Evolutionary conservation across 1,140 invertebrate species (phyloP).

Genomic region (Drosophila tropicalis): DNA sequence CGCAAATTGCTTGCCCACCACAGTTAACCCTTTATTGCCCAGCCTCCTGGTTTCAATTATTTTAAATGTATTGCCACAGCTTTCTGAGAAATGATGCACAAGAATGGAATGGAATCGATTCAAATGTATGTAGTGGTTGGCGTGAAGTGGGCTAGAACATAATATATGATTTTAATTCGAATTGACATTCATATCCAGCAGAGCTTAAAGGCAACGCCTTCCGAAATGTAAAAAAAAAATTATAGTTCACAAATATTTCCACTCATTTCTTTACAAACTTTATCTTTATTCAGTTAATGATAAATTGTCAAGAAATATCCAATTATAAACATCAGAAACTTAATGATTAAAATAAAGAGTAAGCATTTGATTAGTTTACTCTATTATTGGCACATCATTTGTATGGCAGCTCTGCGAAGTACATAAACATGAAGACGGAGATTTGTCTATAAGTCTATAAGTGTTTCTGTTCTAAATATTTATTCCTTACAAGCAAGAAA

Average conservation of each 20-base stretch:
- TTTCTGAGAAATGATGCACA: neutral
- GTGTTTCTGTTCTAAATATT: too few species aligned
- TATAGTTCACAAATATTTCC: neutral
- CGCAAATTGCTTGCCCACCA: constrained; percentile 67
- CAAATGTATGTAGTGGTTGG: neutral
- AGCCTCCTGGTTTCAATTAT: constrained; percentile 52
- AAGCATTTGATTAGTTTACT: too few species aligned
- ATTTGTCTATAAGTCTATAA: too few species aligned
- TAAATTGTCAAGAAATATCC: too few species aligned
- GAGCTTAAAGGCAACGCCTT: constrained; percentile 24
- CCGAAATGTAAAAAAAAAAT: constrained; percentile 1
- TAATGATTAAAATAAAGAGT: too few species aligned
- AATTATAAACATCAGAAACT: too few species aligned
- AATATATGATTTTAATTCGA: constrained; percentile 49
- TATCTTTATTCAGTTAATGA: too few species aligned
- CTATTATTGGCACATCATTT: too few species aligned
- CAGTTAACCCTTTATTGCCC: constrained; percentile 52
- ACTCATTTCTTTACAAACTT: too few species aligned
- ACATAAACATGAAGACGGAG: too few species aligned
- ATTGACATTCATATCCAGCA: constrained; percentile 43
- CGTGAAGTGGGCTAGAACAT: constrained; percentile 1
- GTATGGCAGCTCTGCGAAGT: too few species aligned
- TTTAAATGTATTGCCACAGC: constrained; percentile 46
- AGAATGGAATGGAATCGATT: neutral
- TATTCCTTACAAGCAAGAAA: too few species aligned